Evolutionary conservation across 2,888 invertebrate genomes (phyloP).

Genomic region (Neria commutata): DNA sequence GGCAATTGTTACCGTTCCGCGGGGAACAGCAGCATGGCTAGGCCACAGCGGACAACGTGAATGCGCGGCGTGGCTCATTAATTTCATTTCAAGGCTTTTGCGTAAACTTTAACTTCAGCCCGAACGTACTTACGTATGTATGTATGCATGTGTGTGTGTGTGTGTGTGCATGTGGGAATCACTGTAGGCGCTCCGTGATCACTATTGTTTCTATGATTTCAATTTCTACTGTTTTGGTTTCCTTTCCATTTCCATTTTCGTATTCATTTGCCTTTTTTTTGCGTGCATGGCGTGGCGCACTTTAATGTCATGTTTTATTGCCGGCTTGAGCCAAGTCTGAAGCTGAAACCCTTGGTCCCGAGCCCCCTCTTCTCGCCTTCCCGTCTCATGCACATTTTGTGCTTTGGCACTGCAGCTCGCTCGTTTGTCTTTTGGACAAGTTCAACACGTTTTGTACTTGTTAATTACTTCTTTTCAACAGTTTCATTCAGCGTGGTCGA

Average conservation of each 20-base stretch:
- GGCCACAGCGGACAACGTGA: too few relatives aligned
- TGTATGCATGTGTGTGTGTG: background rate
- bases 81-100: constrained; percentile 45
- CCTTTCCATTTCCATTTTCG: too few relatives aligned
- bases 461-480: constrained; percentile 45
- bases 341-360: background rate
- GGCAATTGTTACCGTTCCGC: too few relatives aligned
- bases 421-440: constrained; percentile 35
- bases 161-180: too few relatives aligned
- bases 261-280: too few relatives aligned
- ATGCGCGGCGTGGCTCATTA: constrained; percentile 40
- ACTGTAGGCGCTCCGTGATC: too few relatives aligned
- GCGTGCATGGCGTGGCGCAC: too few relatives aligned
- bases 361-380: background rate
- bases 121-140: background rate
- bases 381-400: background rate
- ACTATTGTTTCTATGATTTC: too few relatives aligned
- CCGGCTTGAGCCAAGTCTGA: background rate
- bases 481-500: constrained; percentile 5
- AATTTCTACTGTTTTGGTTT: too few relatives aligned
- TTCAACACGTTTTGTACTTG: constrained; percentile 27
- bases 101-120: constrained; percentile 26
- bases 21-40: too few relatives aligned
- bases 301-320: background rate
- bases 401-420: constrained; percentile 1